Conservation (phyloP, 1,140 invertebrate species). For the Zeugodacus cucurbitae region DNA sequence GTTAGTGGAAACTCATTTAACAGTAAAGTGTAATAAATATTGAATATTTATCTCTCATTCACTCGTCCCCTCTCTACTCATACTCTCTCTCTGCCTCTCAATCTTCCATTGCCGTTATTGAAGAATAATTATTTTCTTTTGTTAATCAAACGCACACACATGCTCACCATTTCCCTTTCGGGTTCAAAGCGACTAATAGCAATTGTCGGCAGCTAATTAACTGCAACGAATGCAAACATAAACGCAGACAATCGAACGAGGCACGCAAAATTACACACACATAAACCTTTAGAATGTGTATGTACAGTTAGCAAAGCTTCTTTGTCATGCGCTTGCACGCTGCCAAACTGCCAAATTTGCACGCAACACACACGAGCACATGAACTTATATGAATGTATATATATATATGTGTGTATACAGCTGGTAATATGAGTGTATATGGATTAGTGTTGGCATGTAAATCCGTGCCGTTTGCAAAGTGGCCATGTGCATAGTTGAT, state of each 20-base stretch:
- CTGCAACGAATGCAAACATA: constrained; percentile 27
- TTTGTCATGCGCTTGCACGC: constrained; percentile 15
- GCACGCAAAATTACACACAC: background rate
- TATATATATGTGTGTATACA: background rate
- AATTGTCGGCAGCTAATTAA: constrained; percentile 26
- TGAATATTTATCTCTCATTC: too few relatives aligned
- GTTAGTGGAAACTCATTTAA: too few relatives aligned
- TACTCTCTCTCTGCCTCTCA: too few relatives aligned
- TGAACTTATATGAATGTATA: background rate
- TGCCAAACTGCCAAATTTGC: background rate
- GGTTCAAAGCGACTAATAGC: background rate
- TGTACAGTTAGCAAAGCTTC: background rate
- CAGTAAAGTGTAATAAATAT: too few relatives aligned
- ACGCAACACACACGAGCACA: too few relatives aligned
- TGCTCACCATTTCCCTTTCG: background rate
- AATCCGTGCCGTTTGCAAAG: constrained; percentile 25
- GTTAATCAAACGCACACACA: background rate
- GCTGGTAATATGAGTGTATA: background rate
- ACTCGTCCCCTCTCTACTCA: too few relatives aligned
- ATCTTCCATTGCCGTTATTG: too few relatives aligned
- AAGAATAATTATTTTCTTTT: background rate
- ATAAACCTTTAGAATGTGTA: background rate
- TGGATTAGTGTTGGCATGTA: background rate
- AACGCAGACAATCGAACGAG: background rate
- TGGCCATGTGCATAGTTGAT: constrained; percentile 16